These are phyloP conservation scores for Discoglossus pictus DNA, from an alignment of 2,797 vertebrate genomes.

Conservation along the genomic window DNA sequence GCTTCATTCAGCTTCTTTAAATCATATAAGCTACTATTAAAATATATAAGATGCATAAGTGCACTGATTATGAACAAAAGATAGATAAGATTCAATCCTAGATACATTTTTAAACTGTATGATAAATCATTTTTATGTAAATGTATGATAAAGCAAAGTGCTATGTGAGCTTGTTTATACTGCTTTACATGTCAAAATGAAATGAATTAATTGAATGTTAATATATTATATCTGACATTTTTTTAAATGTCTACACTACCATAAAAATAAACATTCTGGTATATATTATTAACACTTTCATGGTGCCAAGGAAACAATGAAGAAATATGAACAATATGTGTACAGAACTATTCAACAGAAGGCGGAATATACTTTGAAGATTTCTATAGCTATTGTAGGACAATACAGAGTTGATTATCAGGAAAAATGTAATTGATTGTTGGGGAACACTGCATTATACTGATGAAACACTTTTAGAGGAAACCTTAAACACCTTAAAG, in stretches of 20 bases:
- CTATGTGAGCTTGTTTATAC: slow-evolving; percentile 13
- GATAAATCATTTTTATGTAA: slow-evolving; percentile 7
- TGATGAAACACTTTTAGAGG: no score
- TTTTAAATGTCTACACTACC: not conserved
- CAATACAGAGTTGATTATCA: no score
- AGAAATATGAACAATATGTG: no score
- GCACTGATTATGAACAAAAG: slow-evolving; percentile 9
- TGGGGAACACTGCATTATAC: no score
- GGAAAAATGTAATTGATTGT: no score
- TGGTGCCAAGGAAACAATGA: no score
- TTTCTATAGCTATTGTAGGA: no score
- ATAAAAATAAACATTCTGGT: no score
- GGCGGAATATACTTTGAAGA: no score
- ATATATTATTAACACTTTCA: no score
- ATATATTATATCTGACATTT: slow-evolving; percentile 9
- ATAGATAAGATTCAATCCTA: slow-evolving; percentile 5
- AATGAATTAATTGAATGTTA: slow-evolving; percentile 6
- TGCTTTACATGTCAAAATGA: slow-evolving; percentile 8
- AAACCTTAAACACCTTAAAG: no score
- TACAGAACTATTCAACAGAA: no score
- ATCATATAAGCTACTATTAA: slow-evolving; percentile 9
- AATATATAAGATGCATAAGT: slow-evolving; percentile 1
- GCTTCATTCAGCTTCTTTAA: slow-evolving; percentile 35
- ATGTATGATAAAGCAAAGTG: slow-evolving; percentile 15
- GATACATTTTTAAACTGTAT: slow-evolving; percentile 21